A percentile compares a stretch with the other conserved stretches of the same genome.
Evolutionary conservation across 1,140 invertebrate species (phyloP).

Genomic region (Sminthurides bifidus): DNA sequence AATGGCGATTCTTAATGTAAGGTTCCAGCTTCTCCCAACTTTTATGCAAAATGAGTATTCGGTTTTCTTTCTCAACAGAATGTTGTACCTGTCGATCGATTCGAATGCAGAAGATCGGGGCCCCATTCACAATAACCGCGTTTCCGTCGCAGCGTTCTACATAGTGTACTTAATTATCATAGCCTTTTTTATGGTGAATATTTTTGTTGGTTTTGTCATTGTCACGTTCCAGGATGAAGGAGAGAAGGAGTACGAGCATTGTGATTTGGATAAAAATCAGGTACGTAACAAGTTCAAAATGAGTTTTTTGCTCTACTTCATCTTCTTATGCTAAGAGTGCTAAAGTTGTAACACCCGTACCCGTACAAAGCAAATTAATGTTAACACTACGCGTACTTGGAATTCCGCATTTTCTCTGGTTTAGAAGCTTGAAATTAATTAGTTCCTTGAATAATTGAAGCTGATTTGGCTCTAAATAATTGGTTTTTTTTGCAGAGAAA

Average conservation of each 20-base stretch:
- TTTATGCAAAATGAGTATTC: background rate
- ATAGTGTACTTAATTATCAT: conserved; percentile 99
- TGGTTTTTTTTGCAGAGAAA: conserved; percentile 88
- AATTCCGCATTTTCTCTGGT: too few species aligned
- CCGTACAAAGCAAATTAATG: too few species aligned
- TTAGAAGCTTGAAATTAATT: background rate
- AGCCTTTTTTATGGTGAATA: conserved; percentile 99
- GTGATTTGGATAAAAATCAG: conserved; percentile 98
- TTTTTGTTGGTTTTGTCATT: conserved; percentile 99
- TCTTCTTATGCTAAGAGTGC: too few species aligned
- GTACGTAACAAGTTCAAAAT: too few species aligned
- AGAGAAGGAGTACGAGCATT: conserved; percentile 99
- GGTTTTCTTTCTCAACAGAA: conserved; percentile 46
- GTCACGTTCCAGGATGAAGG: conserved; percentile 99
- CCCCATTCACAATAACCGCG: conserved; percentile 93
- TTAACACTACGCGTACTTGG: too few species aligned
- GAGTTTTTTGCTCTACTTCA: too few species aligned
- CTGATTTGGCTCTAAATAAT: too few species aligned
- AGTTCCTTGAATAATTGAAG: background rate
- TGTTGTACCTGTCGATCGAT: conserved; percentile 94
- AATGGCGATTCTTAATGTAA: too few species aligned
- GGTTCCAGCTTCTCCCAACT: background rate
- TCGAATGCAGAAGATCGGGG: conserved; percentile 89
- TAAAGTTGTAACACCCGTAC: too few species aligned
- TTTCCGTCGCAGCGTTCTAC: conserved; percentile 94